Conservation (phyloP, 1,140 invertebrate species). For the Pseudomyrmex pallidus region DNA sequence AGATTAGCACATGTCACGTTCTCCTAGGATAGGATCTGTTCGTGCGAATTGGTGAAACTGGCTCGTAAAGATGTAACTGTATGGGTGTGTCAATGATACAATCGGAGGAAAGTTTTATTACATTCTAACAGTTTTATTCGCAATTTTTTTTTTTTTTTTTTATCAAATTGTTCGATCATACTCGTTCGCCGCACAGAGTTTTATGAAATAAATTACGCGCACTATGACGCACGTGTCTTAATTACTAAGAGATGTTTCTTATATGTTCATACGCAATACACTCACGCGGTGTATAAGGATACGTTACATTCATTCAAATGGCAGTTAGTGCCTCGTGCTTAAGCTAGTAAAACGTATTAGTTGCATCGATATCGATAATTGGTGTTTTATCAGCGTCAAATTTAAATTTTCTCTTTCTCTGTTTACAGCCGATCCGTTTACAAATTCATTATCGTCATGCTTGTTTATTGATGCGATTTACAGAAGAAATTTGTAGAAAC, state of each 20-base stretch:
- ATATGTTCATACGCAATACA: conserved; percentile 19
- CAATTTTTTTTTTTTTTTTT: conserved; percentile 36
- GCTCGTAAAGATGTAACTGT: background rate
- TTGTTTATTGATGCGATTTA: background rate
- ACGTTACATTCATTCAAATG: conserved; percentile 74
- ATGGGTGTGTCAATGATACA: background rate
- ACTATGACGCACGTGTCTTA: background rate
- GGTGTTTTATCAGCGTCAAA: background rate
- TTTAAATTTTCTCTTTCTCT: conserved; percentile 41
- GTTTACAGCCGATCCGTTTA: conserved; percentile 3
- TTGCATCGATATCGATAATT: conserved; percentile 35
- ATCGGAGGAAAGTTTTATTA: background rate
- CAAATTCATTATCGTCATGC: background rate
- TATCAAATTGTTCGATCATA: conserved; percentile 57
- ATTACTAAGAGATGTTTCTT: conserved; percentile 37
- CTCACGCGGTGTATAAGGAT: conserved; percentile 35
- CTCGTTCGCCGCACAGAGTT: conserved; percentile 21
- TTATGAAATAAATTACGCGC: conserved; percentile 51
- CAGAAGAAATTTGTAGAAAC: background rate
- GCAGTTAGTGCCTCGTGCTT: conserved; percentile 77
- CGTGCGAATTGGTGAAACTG: too few relatives aligned
- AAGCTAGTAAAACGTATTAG: conserved; percentile 54
- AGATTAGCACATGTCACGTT: too few relatives aligned
- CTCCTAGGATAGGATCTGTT: too few relatives aligned
- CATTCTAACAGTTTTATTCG: background rate